Conservation (phyloP, 92 coral and sea anemone genomes). For the Micromussa lordhowensis region DNA sequence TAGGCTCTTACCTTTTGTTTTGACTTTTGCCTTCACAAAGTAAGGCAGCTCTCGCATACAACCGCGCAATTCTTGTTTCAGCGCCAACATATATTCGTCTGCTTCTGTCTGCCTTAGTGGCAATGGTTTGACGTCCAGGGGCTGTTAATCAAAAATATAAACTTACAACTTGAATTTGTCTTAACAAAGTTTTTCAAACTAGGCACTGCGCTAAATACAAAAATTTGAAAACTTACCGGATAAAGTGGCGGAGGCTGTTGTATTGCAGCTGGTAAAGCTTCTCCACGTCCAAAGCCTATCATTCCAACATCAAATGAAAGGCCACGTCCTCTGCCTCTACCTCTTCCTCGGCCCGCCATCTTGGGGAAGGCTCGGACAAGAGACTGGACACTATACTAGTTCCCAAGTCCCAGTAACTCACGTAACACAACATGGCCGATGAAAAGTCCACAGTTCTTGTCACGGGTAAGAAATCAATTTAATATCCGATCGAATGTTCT, state of each 20-base stretch:
- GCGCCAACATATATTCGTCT: constrained; percentile 80
- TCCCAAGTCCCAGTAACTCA: background rate
- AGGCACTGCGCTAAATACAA: background rate
- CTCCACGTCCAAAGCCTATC: constrained; percentile 94
- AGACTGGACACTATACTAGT: constrained; percentile 9
- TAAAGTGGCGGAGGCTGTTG: constrained; percentile 93
- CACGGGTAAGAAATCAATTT: constrained; percentile 65
- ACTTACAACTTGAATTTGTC: background rate
- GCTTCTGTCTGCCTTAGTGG: constrained; percentile 82
- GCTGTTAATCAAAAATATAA: constrained; percentile 41
- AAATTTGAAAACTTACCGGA: constrained; percentile 72
- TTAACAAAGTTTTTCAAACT: background rate
- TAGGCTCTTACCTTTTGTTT: constrained; percentile 73
- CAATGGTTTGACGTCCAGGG: constrained; percentile 85
- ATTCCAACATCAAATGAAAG: constrained; percentile 87
- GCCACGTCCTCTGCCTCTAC: constrained; percentile 91
- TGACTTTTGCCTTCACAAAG: constrained; percentile 76
- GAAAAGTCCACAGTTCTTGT: constrained; percentile 71
- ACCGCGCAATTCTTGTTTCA: constrained; percentile 85
- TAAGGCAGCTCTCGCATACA: constrained; percentile 88
- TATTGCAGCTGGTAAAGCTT: constrained; percentile 89
- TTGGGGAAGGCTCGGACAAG: background rate
- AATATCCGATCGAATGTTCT: background rate
- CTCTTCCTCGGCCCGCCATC: constrained; percentile 99
- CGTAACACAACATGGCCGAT: constrained; percentile 27